Evolutionary conservation across 2,113 vertebrate species (phyloP).

Genomic region (Passer domesticus): DNA sequence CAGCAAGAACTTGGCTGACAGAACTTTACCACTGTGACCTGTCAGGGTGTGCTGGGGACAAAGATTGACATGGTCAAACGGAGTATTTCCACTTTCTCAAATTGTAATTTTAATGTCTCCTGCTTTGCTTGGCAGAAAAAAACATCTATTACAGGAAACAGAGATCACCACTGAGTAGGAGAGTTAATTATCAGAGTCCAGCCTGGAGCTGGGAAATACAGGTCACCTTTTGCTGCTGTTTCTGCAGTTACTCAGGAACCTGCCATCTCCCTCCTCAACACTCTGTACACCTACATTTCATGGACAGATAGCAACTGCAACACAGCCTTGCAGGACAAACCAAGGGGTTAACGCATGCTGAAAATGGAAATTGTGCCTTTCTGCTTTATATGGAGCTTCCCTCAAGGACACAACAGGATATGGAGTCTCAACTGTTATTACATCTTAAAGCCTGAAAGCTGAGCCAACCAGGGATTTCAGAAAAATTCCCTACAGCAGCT

Average conservation of each 20-base stretch:
- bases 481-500: not conserved
- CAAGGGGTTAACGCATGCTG: not conserved
- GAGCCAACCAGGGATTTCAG: not conserved
- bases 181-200: not conserved
- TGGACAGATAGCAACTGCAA: not conserved
- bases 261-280: not conserved
- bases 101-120: not conserved
- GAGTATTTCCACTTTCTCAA: not conserved
- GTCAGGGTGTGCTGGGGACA: slow-evolving; percentile 90
- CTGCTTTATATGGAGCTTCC: not conserved
- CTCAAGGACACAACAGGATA: not conserved
- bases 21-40: slow-evolving; percentile 95
- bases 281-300: not conserved
- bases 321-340: not conserved
- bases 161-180: not conserved
- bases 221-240: not conserved
- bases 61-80: not conserved
- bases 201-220: not conserved
- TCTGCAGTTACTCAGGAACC: not conserved
- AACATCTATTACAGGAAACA: not conserved
- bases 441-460: slow-evolving; percentile 20
- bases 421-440: not conserved
- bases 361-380: not conserved
- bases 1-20: slow-evolving; percentile 93
- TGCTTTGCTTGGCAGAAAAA: not conserved